These are phyloP conservation scores for Apeira syringaria DNA, from an alignment of 2,888 invertebrate genomes.

Conservation along the genomic window DNA sequence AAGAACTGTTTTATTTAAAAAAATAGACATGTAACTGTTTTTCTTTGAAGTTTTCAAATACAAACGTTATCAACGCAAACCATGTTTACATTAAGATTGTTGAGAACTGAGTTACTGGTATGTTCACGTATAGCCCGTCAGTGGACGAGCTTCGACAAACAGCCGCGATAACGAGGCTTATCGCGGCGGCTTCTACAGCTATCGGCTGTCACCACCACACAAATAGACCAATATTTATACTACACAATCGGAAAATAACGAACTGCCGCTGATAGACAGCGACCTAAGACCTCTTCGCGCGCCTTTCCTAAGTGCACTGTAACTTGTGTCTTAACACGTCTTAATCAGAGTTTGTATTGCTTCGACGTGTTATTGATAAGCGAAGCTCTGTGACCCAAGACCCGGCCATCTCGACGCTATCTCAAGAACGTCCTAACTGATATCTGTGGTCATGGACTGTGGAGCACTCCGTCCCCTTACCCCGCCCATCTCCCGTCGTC, in stretches of 20 bases:
- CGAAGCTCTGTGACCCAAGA: constrained; percentile 47
- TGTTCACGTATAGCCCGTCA: neutral
- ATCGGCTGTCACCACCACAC: constrained; percentile 14
- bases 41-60: too few relatives aligned
- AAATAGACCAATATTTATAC: constrained; percentile 47
- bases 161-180: constrained; percentile 43
- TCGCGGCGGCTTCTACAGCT: constrained; percentile 33
- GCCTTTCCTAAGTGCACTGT: neutral
- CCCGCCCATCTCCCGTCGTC: neutral
- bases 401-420: constrained; percentile 39
- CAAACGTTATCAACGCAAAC: too few relatives aligned
- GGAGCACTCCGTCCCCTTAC: neutral
- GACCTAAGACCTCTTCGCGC: constrained; percentile 41
- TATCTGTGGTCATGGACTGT: constrained; percentile 24
- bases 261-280: constrained; percentile 49
- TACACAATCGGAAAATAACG: constrained; percentile 71
- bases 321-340: constrained; percentile 10
- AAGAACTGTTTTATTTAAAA: too few relatives aligned
- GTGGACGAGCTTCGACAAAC: constrained; percentile 26
- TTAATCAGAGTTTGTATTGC: constrained; percentile 18
- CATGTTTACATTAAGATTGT: too few relatives aligned
- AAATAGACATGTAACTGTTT: too few relatives aligned
- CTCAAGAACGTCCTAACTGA: constrained; percentile 45
- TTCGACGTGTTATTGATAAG: constrained; percentile 41
- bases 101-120: neutral